These are phyloP conservation scores for Vesta saturnalis DNA, from an alignment of 2,888 invertebrate species.

Conservation along the genomic window DNA sequence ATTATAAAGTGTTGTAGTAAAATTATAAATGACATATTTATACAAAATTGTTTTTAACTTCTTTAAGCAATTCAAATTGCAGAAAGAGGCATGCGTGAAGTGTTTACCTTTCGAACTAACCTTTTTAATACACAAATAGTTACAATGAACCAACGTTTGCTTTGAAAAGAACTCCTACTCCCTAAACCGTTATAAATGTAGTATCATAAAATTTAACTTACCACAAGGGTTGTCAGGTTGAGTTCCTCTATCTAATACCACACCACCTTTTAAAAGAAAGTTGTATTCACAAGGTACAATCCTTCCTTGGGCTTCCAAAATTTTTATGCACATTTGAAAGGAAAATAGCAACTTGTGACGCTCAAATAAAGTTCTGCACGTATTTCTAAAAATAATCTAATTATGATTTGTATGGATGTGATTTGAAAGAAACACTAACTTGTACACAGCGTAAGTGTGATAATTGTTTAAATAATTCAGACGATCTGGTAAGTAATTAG, in stretches of 20 bases:
- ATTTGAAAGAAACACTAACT: conserved; percentile 69
- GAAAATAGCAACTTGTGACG: conserved; percentile 88
- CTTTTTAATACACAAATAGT: too few relatives aligned
- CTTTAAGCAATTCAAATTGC: too few relatives aligned
- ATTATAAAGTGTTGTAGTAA: too few relatives aligned
- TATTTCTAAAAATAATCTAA: conserved; percentile 71
- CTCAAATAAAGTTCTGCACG: conserved; percentile 89
- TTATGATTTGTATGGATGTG: too few relatives aligned
- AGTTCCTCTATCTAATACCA: conserved; percentile 83
- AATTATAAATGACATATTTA: too few relatives aligned
- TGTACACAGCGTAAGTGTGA: conserved; percentile 88
- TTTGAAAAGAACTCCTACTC: too few relatives aligned
- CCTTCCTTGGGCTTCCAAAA: conserved; percentile 79
- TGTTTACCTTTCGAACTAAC: too few relatives aligned
- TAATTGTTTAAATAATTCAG: conserved; percentile 83
- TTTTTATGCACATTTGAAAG: conserved; percentile 89
- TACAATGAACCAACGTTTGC: too few relatives aligned
- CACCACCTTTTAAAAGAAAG: conserved; percentile 86
- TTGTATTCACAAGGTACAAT: conserved; percentile 78
- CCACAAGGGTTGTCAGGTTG: conserved; percentile 84
- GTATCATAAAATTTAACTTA: too few relatives aligned
- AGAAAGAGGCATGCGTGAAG: too few relatives aligned
- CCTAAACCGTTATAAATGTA: too few relatives aligned
- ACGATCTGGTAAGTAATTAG: conserved; percentile 74
- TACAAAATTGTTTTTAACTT: too few relatives aligned